Base-by-base conservation (phyloP, 92 coral and sea anemone species). In the Parazoanthus swiftii region DNA sequence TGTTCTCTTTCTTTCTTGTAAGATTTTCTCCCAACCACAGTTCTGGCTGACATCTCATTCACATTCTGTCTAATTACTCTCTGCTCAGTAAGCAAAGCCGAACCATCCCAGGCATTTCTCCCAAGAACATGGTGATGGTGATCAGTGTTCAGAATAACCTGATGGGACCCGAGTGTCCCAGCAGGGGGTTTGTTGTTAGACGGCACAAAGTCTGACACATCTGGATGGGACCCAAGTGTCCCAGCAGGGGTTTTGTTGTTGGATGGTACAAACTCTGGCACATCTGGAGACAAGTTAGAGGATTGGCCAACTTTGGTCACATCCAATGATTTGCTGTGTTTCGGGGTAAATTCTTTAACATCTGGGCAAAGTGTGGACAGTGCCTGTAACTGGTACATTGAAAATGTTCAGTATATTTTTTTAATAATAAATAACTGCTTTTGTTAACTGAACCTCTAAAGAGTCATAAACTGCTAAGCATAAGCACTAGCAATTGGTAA, bases 1-100 rank as follows among this genome's bases (percentile, higher is more conserved):
- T 67, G 54, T 68, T 82, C 86, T 65, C 86, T 82, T 82, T 82
- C 86, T 23, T 82, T 82, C 75, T 82, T 82, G 76, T 82, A 82
- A 0, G 86, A 82, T 65, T 82, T 82, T 43, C 33, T 82, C 63
- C 86, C 86, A 3, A 36, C n/a, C 8, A 18, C 72, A 59, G 21
- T 37, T 56, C 48, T 14, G 25, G 43, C 58, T 59, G 36, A n/a
- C 56, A 4, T 25, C 36, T 63, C 50, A 20, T 37, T 23, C 25
- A 3, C 8, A 58, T 6, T 81, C 21, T 18, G 8, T 46, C 51
- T 36, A 20, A 44, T 13, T 81, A 4, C 73, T 36, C 35, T 38
- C 56, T 65, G 54, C 11, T 82, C 75, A 38, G 21, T 79, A 9
- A 15, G 37, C 3, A 16, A 7, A 8, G 8, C 21, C 8, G 77